phyloP scores from a whole-genome alignment of 2,888 invertebrate genomes.

The Pediacus dermestoides region DNA sequence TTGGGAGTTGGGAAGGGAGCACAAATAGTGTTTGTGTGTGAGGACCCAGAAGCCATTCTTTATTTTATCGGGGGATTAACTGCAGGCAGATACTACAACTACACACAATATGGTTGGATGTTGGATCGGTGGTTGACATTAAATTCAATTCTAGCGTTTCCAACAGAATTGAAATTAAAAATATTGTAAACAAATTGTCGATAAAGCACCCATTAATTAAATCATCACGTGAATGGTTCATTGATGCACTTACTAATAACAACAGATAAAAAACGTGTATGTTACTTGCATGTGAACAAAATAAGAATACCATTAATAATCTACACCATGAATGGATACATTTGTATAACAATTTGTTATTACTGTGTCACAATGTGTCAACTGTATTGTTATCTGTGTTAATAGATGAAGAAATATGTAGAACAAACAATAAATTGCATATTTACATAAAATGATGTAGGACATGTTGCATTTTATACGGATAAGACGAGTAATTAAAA shows the following conservation, averaged over 20 bases:
- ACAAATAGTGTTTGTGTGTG: neutral
- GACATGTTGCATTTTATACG: conserved; percentile 9
- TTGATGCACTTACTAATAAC: no score
- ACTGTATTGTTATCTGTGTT: conserved; percentile 10
- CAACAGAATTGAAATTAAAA: no score
- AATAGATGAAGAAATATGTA: conserved; percentile 9
- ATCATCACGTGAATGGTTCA: no score
- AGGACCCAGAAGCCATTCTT: conserved; percentile 3
- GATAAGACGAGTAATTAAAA: conserved; percentile 16
- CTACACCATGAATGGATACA: no score
- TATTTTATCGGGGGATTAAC: conserved; percentile 4
- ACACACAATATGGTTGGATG: no score
- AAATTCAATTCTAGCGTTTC: no score
- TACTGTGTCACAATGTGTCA: conserved; percentile 4
- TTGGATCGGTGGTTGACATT: no score
- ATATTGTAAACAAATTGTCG: no score
- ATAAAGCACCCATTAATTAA: no score
- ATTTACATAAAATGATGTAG: conserved; percentile 17
- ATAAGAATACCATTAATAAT: no score
- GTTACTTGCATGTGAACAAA: no score
- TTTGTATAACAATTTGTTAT: conserved; percentile 14
- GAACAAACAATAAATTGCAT: conserved; percentile 8
- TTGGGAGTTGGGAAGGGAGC: conserved; percentile 6
- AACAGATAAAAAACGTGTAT: no score
- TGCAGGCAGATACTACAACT: conserved; percentile 3